Evolutionary conservation across 2,888 invertebrate genomes (phyloP).

Genomic region (Cyrtodaria siliqua): DNA sequence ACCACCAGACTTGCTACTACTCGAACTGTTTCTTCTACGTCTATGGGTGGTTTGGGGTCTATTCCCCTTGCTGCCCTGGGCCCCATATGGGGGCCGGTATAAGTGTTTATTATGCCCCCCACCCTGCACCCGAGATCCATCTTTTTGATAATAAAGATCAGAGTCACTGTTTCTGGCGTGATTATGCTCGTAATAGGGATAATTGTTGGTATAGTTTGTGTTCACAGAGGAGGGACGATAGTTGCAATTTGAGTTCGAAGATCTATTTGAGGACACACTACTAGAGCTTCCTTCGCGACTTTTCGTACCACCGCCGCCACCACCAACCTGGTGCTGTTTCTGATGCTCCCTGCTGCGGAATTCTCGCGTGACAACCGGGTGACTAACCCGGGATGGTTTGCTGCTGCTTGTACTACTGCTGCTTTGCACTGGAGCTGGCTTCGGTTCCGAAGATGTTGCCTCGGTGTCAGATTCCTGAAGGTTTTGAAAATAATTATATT

Average conservation of each 20-base stretch:
- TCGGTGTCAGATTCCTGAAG: slow-evolving; percentile 62
- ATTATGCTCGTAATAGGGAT: slow-evolving; percentile 54
- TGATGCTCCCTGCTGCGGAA: slow-evolving; percentile 63
- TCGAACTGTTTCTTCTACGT: slow-evolving; percentile 39
- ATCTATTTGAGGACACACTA: slow-evolving; percentile 79
- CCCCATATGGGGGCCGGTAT: slow-evolving; percentile 4
- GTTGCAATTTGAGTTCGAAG: slow-evolving; percentile 35
- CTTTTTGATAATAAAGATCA: slow-evolving; percentile 31
- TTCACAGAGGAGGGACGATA: slow-evolving; percentile 26
- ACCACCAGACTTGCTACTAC: neutral
- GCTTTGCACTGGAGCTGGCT: too few species aligned
- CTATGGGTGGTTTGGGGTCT: slow-evolving; percentile 8
- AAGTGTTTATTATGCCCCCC: slow-evolving; percentile 31
- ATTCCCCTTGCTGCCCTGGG: slow-evolving; percentile 27
- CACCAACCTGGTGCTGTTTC: slow-evolving; percentile 46
- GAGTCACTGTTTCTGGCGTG: slow-evolving; percentile 31
- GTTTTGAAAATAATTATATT: too few species aligned
- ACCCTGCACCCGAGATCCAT: slow-evolving; percentile 36
- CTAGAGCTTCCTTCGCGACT: slow-evolving; percentile 78
- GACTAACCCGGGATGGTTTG: slow-evolving; percentile 4
- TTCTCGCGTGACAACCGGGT: slow-evolving; percentile 39
- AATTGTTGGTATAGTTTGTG: slow-evolving; percentile 52
- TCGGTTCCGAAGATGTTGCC: slow-evolving; percentile 42
- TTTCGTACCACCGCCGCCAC: too few species aligned
- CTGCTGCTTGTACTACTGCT: slow-evolving; percentile 2